Conservation (phyloP, 1,140 invertebrate species). For the Drosophila gunungcola region DNA sequence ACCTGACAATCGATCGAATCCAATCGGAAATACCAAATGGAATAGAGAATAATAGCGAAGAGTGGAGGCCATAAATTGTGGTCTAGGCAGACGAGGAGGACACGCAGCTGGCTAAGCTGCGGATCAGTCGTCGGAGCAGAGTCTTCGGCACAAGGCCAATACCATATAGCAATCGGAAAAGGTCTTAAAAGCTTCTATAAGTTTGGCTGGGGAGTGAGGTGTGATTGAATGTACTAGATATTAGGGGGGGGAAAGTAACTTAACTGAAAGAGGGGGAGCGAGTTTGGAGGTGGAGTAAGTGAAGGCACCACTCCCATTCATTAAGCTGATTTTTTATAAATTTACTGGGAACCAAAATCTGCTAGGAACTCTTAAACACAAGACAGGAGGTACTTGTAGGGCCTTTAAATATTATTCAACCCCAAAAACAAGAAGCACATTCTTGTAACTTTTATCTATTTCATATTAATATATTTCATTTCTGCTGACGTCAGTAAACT, state of each 20-base stretch:
- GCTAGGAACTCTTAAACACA: no score
- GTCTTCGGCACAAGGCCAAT: neutral
- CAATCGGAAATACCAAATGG: conserved; percentile 16
- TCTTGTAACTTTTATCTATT: neutral
- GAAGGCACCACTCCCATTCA: neutral
- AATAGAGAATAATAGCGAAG: neutral
- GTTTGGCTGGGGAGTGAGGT: neutral
- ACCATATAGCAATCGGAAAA: neutral
- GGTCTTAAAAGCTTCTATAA: conserved; percentile 35
- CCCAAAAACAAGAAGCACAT: neutral
- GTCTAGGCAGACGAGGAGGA: conserved; percentile 21
- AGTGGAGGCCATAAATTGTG: conserved; percentile 36
- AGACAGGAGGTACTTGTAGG: no score
- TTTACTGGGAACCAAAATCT: no score
- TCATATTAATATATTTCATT: neutral
- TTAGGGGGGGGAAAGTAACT: neutral
- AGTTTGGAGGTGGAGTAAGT: no score
- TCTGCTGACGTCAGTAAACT: no score
- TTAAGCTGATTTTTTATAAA: no score
- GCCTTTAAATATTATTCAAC: no score
- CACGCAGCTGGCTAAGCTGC: conserved; percentile 40
- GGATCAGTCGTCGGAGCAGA: conserved; percentile 8
- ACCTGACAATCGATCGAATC: conserved; percentile 31
- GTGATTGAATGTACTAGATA: conserved; percentile 15
- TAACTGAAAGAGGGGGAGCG: neutral